These are phyloP conservation scores for Conops quadrifasciatus DNA, from an alignment of 2,888 invertebrate species.

Conservation along the genomic window DNA sequence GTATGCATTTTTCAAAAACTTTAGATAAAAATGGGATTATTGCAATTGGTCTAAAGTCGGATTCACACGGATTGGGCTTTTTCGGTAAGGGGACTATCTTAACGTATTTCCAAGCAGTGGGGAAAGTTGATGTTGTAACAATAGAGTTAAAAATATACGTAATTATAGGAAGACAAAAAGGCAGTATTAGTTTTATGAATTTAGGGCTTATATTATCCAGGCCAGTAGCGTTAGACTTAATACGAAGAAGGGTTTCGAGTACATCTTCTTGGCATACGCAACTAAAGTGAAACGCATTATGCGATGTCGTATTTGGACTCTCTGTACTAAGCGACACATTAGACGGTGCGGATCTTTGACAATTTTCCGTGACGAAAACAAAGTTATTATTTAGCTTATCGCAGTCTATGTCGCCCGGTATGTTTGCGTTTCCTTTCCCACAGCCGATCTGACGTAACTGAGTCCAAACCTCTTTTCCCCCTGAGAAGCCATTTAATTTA, in stretches of 20 bases:
- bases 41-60: background rate
- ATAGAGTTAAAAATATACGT: too few species aligned
- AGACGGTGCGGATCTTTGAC: background rate
- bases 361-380: background rate
- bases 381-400: background rate
- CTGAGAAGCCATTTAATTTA: too few species aligned
- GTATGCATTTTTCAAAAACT: too few species aligned
- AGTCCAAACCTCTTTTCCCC: background rate
- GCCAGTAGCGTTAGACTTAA: too few species aligned
- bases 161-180: too few species aligned
- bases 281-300: too few species aligned
- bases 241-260: too few species aligned
- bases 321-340: too few species aligned
- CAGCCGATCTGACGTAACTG: background rate
- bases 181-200: too few species aligned
- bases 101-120: background rate
- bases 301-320: too few species aligned
- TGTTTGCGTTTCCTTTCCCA: background rate
- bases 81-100: background rate
- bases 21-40: background rate
- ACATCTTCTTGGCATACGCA: too few species aligned
- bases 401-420: background rate
- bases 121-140: background rate
- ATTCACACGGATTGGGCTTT: background rate
- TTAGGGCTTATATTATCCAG: too few species aligned